These are phyloP conservation scores for Alligator sinensis DNA, from an alignment of 2,113 vertebrate species.

Conservation along the genomic window DNA sequence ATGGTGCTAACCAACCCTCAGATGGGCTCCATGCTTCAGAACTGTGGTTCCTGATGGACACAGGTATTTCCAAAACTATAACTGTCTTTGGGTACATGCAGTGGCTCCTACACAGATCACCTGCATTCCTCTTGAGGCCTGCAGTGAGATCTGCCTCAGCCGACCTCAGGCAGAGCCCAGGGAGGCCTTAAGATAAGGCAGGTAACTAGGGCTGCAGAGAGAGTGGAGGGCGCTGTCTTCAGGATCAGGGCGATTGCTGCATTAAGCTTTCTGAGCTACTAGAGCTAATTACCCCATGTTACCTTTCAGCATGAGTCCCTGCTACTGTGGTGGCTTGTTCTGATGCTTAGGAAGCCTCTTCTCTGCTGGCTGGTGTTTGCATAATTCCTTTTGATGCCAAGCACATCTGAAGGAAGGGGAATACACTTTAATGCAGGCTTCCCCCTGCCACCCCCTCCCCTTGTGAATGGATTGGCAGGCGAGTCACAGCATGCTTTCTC, in stretches of 20 bases:
- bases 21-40: not conserved
- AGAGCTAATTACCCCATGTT: not conserved
- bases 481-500: not conserved
- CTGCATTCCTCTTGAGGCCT: not conserved
- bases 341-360: not conserved
- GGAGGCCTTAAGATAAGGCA: no score
- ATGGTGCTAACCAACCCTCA: not conserved
- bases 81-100: not conserved
- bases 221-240: not conserved
- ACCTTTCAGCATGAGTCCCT: not conserved
- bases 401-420: not conserved
- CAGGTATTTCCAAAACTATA: not conserved
- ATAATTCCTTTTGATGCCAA: not conserved
- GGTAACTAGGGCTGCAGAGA: not conserved
- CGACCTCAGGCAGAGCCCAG: not conserved
- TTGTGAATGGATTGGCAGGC: not conserved
- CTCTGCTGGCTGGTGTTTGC: not conserved
- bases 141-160: not conserved
- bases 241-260: not conserved
- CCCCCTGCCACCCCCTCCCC: not conserved
- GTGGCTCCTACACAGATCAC: not conserved
- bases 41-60: not conserved
- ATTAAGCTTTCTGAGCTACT: not conserved
- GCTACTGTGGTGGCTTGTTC: not conserved
- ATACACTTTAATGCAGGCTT: not conserved